Evolutionary conservation across 2,113 vertebrate genomes (phyloP).

Genomic region (Limanda limanda): DNA sequence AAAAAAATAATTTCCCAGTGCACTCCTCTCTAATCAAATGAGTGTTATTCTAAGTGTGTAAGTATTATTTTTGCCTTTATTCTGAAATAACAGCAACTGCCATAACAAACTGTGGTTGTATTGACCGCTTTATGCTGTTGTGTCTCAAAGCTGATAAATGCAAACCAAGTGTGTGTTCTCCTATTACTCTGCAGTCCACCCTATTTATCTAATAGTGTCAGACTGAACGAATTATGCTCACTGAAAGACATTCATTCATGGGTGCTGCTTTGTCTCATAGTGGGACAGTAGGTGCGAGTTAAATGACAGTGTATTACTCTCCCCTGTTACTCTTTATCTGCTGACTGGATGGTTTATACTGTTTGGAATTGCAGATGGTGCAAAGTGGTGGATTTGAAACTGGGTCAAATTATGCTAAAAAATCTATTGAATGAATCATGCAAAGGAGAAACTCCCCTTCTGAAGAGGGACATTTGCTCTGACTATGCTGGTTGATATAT

Average conservation of each 20-base stretch:
- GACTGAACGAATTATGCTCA: slow-evolving; percentile 52
- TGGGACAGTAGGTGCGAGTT: slow-evolving; percentile 66
- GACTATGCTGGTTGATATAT: slow-evolving; percentile 54
- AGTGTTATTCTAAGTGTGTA: slow-evolving; percentile 38
- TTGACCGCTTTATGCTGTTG: slow-evolving; percentile 45
- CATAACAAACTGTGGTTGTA: slow-evolving; percentile 43
- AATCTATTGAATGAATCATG: slow-evolving; percentile 40
- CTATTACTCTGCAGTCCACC: slow-evolving; percentile 37
- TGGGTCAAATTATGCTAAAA: slow-evolving; percentile 9
- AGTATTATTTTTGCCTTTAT: slow-evolving; percentile 48
- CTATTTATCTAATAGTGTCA: slow-evolving; percentile 40
- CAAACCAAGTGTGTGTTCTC: slow-evolving; percentile 33
- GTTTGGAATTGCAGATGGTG: slow-evolving; percentile 31
- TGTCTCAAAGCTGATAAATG: slow-evolving; percentile 36
- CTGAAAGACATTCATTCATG: slow-evolving; percentile 67
- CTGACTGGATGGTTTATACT: slow-evolving; percentile 41
- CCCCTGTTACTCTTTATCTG: slow-evolving; percentile 34
- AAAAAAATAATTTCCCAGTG: slow-evolving; percentile 24
- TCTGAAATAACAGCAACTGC: slow-evolving; percentile 47
- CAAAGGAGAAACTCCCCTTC: slow-evolving; percentile 36
- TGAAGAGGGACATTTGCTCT: slow-evolving; percentile 26
- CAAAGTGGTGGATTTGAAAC: slow-evolving; percentile 29
- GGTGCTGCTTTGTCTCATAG: slow-evolving; percentile 75
- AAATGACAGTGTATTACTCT: slow-evolving; percentile 50
- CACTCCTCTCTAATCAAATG: slow-evolving; percentile 21